These are phyloP conservation scores for Philopedon plagiatum DNA, from an alignment of 2,888 invertebrate species.

Conservation along the genomic window DNA sequence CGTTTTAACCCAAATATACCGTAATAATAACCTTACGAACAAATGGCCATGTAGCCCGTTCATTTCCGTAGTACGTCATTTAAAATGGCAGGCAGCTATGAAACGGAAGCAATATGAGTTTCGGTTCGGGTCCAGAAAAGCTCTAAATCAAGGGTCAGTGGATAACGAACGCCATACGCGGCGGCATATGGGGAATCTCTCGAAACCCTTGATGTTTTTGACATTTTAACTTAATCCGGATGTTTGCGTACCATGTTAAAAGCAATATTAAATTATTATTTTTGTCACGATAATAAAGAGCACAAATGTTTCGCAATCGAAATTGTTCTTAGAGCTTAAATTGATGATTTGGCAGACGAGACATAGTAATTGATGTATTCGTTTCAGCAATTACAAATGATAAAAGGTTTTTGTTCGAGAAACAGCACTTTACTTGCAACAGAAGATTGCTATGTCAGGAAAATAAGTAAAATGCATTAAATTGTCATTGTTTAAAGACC, in stretches of 20 bases:
- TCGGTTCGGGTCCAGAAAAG: conserved; percentile 42
- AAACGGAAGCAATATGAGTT: conserved; percentile 46
- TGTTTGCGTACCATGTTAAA: conserved; percentile 15
- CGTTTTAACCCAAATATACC: conserved; percentile 7
- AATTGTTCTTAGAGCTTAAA: conserved; percentile 4
- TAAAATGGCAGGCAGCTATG: conserved; percentile 39
- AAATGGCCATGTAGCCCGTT: conserved; percentile 18
- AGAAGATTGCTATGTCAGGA: background rate
- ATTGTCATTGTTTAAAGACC: background rate
- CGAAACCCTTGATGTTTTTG: conserved; percentile 62
- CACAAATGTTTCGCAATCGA: background rate
- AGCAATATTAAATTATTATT: conserved; percentile 19
- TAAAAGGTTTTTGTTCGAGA: conserved; percentile 3
- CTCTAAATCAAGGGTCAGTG: conserved; percentile 15
- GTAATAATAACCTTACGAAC: conserved; percentile 21
- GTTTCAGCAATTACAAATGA: conserved; percentile 10
- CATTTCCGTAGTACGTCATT: conserved; percentile 41
- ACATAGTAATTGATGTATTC: conserved; percentile 10
- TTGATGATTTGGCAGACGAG: conserved; percentile 9
- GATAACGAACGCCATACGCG: conserved; percentile 40
- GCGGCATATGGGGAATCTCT: conserved; percentile 65
- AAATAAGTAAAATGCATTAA: background rate
- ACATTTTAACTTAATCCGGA: conserved; percentile 8
- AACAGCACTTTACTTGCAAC: background rate
- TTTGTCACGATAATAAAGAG: background rate